phyloP scores from a whole-genome alignment of 2,888 invertebrate species.

The Lycaena phlaeas region DNA sequence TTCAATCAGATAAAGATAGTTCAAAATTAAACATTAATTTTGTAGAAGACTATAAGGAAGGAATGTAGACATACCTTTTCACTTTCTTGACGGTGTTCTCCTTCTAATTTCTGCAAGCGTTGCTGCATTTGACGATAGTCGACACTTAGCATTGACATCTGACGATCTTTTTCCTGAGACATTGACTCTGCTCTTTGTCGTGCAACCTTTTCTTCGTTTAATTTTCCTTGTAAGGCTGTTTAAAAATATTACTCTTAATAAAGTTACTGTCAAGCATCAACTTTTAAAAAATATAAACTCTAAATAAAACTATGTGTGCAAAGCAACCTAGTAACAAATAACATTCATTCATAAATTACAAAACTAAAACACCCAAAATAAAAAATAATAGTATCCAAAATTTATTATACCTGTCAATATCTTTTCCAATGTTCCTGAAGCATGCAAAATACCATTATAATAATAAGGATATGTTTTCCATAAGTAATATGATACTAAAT shows the following conservation, averaged over 20 bases:
- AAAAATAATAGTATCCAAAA: conserved; percentile 33
- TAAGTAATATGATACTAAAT: conserved; percentile 13
- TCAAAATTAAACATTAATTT: too few species aligned
- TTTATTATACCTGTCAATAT: conserved; percentile 77
- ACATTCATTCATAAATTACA: not conserved
- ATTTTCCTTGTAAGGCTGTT: conserved; percentile 90
- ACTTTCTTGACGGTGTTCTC: conserved; percentile 90
- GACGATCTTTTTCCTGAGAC: conserved; percentile 93
- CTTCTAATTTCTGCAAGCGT: conserved; percentile 89
- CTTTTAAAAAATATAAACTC: too few species aligned
- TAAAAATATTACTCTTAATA: conserved; percentile 5
- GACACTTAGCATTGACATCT: conserved; percentile 94
- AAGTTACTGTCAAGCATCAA: not conserved
- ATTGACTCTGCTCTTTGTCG: conserved; percentile 89
- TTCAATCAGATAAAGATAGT: too few species aligned
- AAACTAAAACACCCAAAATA: not conserved
- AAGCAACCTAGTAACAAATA: not conserved
- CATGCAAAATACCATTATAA: conserved; percentile 66
- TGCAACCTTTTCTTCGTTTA: conserved; percentile 91
- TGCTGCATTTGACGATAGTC: conserved; percentile 96
- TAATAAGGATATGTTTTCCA: conserved; percentile 29
- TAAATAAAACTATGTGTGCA: not conserved
- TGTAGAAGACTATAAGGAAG: too few species aligned
- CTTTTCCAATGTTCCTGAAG: conserved; percentile 78
- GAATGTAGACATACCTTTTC: conserved; percentile 84